Evolutionary conservation across 2,113 vertebrate species (phyloP), one percentile per base, ranked within the genome.

Genomic region (Rhinoderma darwinii): DNA sequence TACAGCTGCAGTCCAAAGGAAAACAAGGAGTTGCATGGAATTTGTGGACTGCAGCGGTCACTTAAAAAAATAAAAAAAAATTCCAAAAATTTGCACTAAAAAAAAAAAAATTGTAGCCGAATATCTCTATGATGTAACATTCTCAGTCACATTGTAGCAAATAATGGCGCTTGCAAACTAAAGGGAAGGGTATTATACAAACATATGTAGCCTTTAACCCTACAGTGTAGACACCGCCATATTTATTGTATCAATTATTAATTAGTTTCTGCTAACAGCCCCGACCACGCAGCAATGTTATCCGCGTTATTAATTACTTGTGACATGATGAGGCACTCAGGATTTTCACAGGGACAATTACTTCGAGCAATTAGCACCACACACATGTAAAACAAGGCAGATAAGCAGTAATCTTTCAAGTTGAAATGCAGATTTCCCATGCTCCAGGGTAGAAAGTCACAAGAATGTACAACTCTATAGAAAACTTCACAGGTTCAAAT

Each of bases 291-390:
- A 41, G 68, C 41, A 25, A 61, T 41, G 54, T 75, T 76, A 73
- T 43, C 83, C 41, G 15, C 20, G 72, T 76, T 61, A 84, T 61
- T 75, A 76, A 84, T 74, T n/a, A 75, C 17, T 59, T 75, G 83
- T 81, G 78, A 82, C 88, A 86, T 86, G 81, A 86, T 63, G 81
- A 79, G 83, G 63, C n/a, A 47, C 74, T 83, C 51, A 50, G 84
- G 61, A 70, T 79, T 32, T 80, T 86, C 37, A 70, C 76, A 54
- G 76, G 12, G 75, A 68, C 84, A 79, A 79, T 86, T 86, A 79
- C 84, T 86, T 85, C 79, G 68, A 86, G 61, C 75, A 86, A 86
- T 86, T 79, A 86, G 59, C 25, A 79, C 35, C 74, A 81, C 90
- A 77, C 82, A 89, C 86, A 73, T 56, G n/a, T 80, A 37, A 51